Evolutionary conservation across 2,797 vertebrate species (phyloP), one percentile per base, ranked within the genome.

Genomic region (Ibycter americanus): DNA sequence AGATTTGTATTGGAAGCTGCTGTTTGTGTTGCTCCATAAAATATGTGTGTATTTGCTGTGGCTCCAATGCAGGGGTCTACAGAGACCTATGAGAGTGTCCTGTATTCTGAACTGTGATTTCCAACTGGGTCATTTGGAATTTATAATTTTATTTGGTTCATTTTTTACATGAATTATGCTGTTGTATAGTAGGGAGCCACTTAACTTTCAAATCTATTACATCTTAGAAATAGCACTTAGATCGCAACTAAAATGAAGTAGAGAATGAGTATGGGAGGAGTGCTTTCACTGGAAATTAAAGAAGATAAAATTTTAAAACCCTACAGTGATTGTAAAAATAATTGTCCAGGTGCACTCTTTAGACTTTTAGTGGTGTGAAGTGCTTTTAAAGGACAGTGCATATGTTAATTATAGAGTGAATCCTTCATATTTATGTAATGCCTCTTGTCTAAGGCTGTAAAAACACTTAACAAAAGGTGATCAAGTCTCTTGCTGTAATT

Each of bases 41-140:
- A 70, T 12, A 32, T 0, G 0, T 11, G 9, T 0, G 0, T 49
- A 25, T 86, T 86, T 58, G 11, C 52, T 70, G 5, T 84, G n/a
- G 20, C 36, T 86, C 31, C 16, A 16, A 1, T 44, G 55, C 22
- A 61, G 61, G 14, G 10, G 4, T 79, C 51, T 87, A 18, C 38
- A 59, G 42, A 62, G 32, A 83, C 22, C 21, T 8, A 1, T 47
- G 38, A 68, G 25, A 5, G 9, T 82, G 26, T 38, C 55, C 36
- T 40, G 16, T 56, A 1, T 77, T 55, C 17, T 65, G 40, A 89
- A 46, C 29, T 32, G 51, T 76, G 21, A 44, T 80, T 93, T 95
- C 67, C 81, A 56, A 1, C 7, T 20, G 19, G 18, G 6, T 83
- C 32, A 16, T 61, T 66, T 84, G 12, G 40, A 55, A 66, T 89